Evolutionary conservation across 2,797 vertebrate species (phyloP).

Genomic region (Sebastes trivittatus): DNA sequence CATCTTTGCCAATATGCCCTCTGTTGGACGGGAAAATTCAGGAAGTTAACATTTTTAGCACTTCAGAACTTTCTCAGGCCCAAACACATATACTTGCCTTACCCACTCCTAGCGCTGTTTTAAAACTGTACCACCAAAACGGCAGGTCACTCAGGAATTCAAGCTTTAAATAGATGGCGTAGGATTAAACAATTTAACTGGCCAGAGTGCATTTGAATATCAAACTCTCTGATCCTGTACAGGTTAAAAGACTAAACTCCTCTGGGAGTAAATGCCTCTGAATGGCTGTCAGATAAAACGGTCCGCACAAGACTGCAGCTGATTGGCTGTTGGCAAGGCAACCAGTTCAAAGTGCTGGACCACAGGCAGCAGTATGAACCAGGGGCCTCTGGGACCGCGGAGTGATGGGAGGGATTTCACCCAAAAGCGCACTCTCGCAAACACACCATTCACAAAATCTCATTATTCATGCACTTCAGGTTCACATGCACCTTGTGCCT

Average conservation of each 20-base stretch:
- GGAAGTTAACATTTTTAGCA: background rate
- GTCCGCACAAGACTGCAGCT: constrained; percentile 36
- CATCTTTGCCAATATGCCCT: background rate
- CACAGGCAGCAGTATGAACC: constrained; percentile 37
- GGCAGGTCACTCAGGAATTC: background rate
- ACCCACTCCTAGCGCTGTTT: background rate
- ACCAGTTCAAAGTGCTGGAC: constrained; percentile 49
- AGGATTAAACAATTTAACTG: constrained; percentile 10
- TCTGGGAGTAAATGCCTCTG: constrained; percentile 44
- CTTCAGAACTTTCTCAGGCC: background rate
- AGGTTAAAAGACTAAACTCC: constrained; percentile 60
- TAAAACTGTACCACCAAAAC: background rate
- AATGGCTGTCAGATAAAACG: constrained; percentile 55
- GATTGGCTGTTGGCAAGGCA: constrained; percentile 65
- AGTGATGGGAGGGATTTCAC: constrained; percentile 3
- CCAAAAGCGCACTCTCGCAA: background rate
- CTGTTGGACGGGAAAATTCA: background rate
- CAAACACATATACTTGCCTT: background rate
- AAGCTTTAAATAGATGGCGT: background rate
- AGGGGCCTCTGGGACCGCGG: constrained; percentile 26
- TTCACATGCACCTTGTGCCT: background rate
- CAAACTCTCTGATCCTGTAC: constrained; percentile 28
- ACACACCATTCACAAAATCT: constrained; percentile 12
- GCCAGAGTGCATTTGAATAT: constrained; percentile 22
- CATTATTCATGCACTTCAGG: constrained; percentile 6